Conservation (phyloP, 2,888 invertebrate species). For the Protodeltote pygarga region DNA sequence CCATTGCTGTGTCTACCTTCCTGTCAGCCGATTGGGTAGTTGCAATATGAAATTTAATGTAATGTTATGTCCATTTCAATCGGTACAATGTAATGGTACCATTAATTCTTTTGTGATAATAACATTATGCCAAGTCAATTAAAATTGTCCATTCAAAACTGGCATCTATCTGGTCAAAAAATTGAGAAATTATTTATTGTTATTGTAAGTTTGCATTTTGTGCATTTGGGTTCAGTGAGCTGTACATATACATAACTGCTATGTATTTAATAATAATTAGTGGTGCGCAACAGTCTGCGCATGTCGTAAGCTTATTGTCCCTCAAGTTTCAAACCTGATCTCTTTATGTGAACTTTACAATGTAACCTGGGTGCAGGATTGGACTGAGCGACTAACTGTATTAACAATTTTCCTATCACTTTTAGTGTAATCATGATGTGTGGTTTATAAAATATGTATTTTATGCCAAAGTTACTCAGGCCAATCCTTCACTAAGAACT, state of each 20-base stretch:
- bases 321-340: conserved; percentile 75
- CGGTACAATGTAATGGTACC: conserved; percentile 72
- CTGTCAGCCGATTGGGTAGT: conserved; percentile 75
- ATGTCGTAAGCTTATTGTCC: conserved; percentile 72
- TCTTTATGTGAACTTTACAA: conserved; percentile 83
- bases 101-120: conserved; percentile 77
- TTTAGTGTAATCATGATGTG: conserved; percentile 47
- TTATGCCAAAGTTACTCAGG: conserved; percentile 50
- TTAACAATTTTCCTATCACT: conserved; percentile 37
- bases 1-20: conserved; percentile 67
- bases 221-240: conserved; percentile 74
- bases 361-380: conserved; percentile 72
- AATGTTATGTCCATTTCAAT: conserved; percentile 67
- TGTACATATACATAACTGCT: conserved; percentile 65
- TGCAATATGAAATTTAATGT: conserved; percentile 73
- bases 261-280: conserved; percentile 45
- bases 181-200: conserved; percentile 78
- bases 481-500: conserved; percentile 73
- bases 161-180: conserved; percentile 83
- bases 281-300: conserved; percentile 23
- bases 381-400: conserved; percentile 53
- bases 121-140: conserved; percentile 82
- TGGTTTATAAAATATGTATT: conserved; percentile 41
- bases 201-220: conserved; percentile 79
- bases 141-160: conserved; percentile 82